Evolutionary conservation across 1,140 invertebrate species (phyloP).

Genomic region (Pseudomyrmex concolor): DNA sequence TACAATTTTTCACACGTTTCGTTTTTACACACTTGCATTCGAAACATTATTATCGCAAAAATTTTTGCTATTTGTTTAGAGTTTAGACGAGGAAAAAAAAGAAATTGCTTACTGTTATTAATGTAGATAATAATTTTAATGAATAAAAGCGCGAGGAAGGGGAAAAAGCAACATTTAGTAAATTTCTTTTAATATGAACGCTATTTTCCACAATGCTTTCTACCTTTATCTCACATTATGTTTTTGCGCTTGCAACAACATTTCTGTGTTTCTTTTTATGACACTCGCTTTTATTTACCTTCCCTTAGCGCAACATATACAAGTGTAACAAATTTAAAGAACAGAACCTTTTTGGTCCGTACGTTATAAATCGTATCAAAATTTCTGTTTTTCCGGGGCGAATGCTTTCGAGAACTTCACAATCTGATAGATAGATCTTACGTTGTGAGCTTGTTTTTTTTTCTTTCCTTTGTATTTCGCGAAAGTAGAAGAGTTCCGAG

Average conservation of each 20-base stretch:
- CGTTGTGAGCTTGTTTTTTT: background rate
- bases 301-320: slow-evolving; percentile 10
- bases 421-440: slow-evolving; percentile 38
- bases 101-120: background rate
- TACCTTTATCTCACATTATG: background rate
- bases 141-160: too few relatives aligned
- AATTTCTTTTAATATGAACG: background rate
- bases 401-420: slow-evolving; percentile 46
- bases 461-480: slow-evolving; percentile 10
- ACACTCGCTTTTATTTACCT: slow-evolving; percentile 13
- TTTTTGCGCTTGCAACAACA: background rate
- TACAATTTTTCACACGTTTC: too few relatives aligned
- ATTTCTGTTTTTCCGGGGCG: slow-evolving; percentile 22
- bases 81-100: too few relatives aligned
- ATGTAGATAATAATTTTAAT: background rate
- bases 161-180: background rate
- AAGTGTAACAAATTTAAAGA: slow-evolving; percentile 48
- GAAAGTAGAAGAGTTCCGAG: slow-evolving; percentile 22
- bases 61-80: too few relatives aligned
- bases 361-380: slow-evolving; percentile 24
- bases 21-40: too few relatives aligned
- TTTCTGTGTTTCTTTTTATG: background rate
- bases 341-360: slow-evolving; percentile 1
- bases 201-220: background rate
- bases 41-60: too few relatives aligned